Base-by-base conservation (phyloP, 2,888 invertebrate species). In the Epistrophe eligans region DNA sequence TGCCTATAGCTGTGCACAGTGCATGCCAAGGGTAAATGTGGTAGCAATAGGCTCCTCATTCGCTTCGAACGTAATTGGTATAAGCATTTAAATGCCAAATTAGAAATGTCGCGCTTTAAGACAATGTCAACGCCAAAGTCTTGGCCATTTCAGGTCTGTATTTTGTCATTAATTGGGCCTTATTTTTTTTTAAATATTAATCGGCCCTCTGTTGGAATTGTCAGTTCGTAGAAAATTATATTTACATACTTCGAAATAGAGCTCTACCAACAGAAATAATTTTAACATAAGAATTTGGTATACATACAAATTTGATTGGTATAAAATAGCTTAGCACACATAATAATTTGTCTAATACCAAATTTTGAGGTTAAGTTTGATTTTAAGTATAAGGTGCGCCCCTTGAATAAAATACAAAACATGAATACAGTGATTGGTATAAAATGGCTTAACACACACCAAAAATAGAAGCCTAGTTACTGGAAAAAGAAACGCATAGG, bases 21-120 rank as follows among this genome's bases (percentile, higher is more conserved):
- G 40, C 66, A 48, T 71, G 38, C 55, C 15, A 38, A 35, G 48
- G 84, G 71, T 55, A 67, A 77, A 72, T 74, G 80, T 72, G 67
- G 81, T 73, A 73, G 84, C 84, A 81, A 81, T 85, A 77, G 85
- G 77, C 81, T 72, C 45, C 79, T 82, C 85, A 82, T 87, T 76
- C 76, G 87, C 79, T 79, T 76, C 72, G 66, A 87, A 88, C 88
- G 87, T 89, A 89, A 89, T 89, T 89, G 89, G 89, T 88, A 84
- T 88, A 80, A 89, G 88, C 88, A 89, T 89, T 89, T 89, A 89
- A 89, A 89, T 89, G 89, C 89, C 89, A 89, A 89, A 89, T 89
- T 89, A 89, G 89, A 89, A 89, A 89, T 89, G 89, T 89, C 89
- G 89, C 89, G 89, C 89, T 89, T 89, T 82, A 89, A 89, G 89